phyloP scores from a whole-genome alignment of 1,140 invertebrate species.

The Drosophila pseudoobscura region DNA sequence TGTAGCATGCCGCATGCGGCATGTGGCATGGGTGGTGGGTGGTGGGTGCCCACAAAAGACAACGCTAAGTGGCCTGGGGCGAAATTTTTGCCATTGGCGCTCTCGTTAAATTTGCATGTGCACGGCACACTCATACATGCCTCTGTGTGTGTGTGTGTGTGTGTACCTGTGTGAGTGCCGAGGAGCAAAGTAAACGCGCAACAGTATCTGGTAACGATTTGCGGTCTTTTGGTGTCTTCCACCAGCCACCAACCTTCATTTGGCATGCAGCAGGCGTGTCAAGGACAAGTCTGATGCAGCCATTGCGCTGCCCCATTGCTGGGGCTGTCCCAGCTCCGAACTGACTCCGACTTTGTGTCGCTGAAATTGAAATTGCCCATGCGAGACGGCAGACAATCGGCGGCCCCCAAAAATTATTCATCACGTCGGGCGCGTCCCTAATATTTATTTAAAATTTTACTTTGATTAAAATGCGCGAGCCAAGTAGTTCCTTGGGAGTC shows the following conservation, averaged over 20 bases:
- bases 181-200: slow-evolving; percentile 62
- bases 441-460: slow-evolving; percentile 79
- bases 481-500: slow-evolving; percentile 55
- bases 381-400: slow-evolving; percentile 21
- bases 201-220: slow-evolving; percentile 63
- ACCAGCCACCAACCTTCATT: slow-evolving; percentile 57
- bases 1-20: slow-evolving; percentile 9
- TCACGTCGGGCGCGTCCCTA: slow-evolving; percentile 48
- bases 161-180: slow-evolving; percentile 14
- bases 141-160: slow-evolving; percentile 21
- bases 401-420: slow-evolving; percentile 66
- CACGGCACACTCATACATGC: slow-evolving; percentile 19
- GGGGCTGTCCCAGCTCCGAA: neutral
- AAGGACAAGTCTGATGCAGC: slow-evolving; percentile 61
- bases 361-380: slow-evolving; percentile 65
- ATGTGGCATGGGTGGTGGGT: neutral
- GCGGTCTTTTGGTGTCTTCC: slow-evolving; percentile 42
- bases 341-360: slow-evolving; percentile 17
- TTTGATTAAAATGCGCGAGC: slow-evolving; percentile 74
- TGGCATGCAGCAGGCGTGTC: slow-evolving; percentile 71
- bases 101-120: slow-evolving; percentile 77
- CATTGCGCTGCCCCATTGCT: slow-evolving; percentile 4
- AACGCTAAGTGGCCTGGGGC: slow-evolving; percentile 71
- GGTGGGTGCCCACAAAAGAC: slow-evolving; percentile 59
- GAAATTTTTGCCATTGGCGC: slow-evolving; percentile 68